Base-by-base conservation (phyloP, 2,888 invertebrate species). In the Gordius sp. region DNA sequence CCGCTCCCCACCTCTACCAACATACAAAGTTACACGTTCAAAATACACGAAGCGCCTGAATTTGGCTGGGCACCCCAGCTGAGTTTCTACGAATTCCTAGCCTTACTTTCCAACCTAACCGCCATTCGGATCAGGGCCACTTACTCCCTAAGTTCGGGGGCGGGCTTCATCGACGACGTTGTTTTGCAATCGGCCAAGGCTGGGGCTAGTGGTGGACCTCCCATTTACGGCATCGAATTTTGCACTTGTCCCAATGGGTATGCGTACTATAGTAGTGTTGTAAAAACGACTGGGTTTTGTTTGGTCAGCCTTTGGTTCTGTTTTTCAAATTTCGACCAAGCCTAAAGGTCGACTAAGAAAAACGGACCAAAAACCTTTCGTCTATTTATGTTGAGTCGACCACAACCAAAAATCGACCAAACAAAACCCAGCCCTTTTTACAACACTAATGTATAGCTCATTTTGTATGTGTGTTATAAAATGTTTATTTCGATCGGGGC, bases 51-150 rank as follows among this genome's bases (percentile, higher is more conserved):
- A 66, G 80, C 87, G 68, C 76, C 80, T 0, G 77, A 80, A 59
- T 89, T 83, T 65, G 82, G 84, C 8, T 97, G 97, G 97, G 80
- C 82, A 59, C 97, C 97, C 0, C 77, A 79, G 13, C 74, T 91
- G 2, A 77, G 81, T 2, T 77, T 87, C 1, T 76, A 81, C 57
- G 82, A 82, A 56, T 93, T 89, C 67, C 82, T 91, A 70, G 82
- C 83, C 0, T 78, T 97, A 33, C 74, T 97, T 2, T 80, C 87
- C 56, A 89, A 97, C 68, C 66, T 99, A 58, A 91, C 89, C 0
- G 79, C 86, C 0, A 80, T 97, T 52, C 86, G 82, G 70, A 85
- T 97, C 59, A 77, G 87, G 59, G 93, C 81, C 26, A 86, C 86
- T 0, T 97, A 85, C 69, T 79, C 80, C 1, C 76, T 76, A 57